Base-by-base conservation (phyloP, 2,797 vertebrate genomes). In the Microtus agrestis region DNA sequence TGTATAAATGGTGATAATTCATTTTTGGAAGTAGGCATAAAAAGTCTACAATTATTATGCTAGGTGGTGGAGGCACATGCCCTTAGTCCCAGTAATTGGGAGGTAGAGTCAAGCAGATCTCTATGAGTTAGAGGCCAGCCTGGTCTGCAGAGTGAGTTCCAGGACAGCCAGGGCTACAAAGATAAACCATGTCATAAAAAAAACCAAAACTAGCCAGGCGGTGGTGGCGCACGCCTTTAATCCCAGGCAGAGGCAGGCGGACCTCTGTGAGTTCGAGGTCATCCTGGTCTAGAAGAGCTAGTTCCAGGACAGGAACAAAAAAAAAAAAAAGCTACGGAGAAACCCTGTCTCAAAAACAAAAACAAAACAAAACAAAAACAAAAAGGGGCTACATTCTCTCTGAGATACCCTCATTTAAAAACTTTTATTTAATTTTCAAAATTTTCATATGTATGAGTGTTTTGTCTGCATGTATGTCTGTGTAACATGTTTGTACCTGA, bases 1-100 rank as follows among this genome's bases (percentile, higher is more conserved):
- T 87, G 10, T 76, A 23, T 73, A 71, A 93, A 86, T 69, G 78
- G 78, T 59, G 48, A 31, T 71, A 34, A 69, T 56, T 78, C 48
- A 17, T 91, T 59, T 95, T 91, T 87, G 54, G 40, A 91, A 84
- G n/a, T 79, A 43, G 29, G 21, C 63, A 79, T 85, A 59, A 21
- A 56, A 76, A 10, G 48, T 17, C 17, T 69, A n/a, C 34, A n/a
- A n/a, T n/a, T n/a, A 15, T 34, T 69, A 69, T n/a, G 67, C 67
- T 17, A 69, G 67, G 34, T 19, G 7, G 15, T n/a, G 67, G 67
- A 17, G 6, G 34, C 15, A 9, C 34, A n/a, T 0, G 6, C 67
- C 67, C 17, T 69, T n/a, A 69, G n/a, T 69, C 17, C 1, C 67
- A 69, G 67, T 34, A n/a, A 34, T 69, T n/a, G 67, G 67, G 67